Conservation (phyloP, 2,888 invertebrate genomes). For the Drosophila birchii region DNA sequence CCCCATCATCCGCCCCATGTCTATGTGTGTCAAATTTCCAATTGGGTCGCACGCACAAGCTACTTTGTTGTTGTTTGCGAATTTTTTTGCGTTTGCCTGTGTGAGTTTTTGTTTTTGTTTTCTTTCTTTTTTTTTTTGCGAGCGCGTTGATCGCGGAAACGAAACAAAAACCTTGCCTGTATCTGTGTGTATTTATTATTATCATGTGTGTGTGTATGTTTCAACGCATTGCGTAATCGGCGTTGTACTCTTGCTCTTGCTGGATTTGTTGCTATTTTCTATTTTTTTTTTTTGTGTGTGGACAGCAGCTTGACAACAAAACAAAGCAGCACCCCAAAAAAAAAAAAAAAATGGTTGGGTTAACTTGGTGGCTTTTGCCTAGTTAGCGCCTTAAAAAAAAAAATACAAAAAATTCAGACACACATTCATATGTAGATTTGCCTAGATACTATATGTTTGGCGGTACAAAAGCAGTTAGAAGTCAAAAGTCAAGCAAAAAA, state of each 20-base stretch:
- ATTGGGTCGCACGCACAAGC: slow-evolving; percentile 73
- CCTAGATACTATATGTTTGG: slow-evolving; percentile 14
- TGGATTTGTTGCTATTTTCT: slow-evolving; percentile 41
- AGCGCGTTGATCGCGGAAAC: slow-evolving; percentile 74
- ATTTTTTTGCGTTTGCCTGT: slow-evolving; percentile 53
- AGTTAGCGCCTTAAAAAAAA: slow-evolving; percentile 31
- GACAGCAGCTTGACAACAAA: slow-evolving; percentile 67
- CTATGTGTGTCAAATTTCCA: slow-evolving; percentile 73
- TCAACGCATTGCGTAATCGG: slow-evolving; percentile 77
- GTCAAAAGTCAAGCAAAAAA: slow-evolving; percentile 56
- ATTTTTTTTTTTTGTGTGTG: slow-evolving; percentile 43
- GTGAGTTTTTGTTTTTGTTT: not conserved
- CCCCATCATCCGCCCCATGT: slow-evolving; percentile 4
- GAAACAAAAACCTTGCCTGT: slow-evolving; percentile 61
- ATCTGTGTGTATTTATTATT: slow-evolving; percentile 15
- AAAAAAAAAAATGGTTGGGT: slow-evolving; percentile 29
- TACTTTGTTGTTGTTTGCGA: slow-evolving; percentile 44
- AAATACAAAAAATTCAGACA: slow-evolving; percentile 13
- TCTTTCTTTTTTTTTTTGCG: slow-evolving; percentile 41
- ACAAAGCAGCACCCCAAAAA: slow-evolving; percentile 53
- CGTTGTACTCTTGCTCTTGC: slow-evolving; percentile 49
- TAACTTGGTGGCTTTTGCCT: slow-evolving; percentile 53
- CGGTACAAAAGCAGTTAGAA: slow-evolving; percentile 64
- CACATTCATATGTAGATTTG: slow-evolving; percentile 25
- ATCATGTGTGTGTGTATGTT: slow-evolving; percentile 37